phyloP scores from a whole-genome alignment of 64 coral and sea anemone species.

The Pachyseris speciosa region DNA sequence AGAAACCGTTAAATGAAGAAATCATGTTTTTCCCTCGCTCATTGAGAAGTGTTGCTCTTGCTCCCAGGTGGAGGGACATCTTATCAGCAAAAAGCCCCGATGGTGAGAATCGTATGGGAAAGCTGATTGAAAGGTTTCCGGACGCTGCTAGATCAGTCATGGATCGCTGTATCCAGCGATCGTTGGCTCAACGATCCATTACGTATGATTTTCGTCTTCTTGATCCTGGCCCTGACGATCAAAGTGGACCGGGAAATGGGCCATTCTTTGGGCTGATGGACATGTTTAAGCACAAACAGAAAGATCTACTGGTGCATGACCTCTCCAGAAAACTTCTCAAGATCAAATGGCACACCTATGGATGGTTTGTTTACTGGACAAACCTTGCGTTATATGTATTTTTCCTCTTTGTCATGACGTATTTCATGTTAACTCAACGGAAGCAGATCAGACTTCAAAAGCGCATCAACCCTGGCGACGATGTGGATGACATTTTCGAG shows the following conservation, averaged over 20 bases:
- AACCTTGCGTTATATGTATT: conserved; percentile 45
- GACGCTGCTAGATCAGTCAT: conserved; percentile 76
- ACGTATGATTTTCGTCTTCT: conserved; percentile 71
- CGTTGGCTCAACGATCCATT: neutral
- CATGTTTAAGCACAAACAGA: conserved; percentile 46
- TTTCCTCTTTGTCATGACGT: conserved; percentile 12
- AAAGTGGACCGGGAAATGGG: conserved; percentile 1
- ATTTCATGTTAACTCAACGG: conserved; percentile 36
- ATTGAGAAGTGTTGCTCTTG: neutral
- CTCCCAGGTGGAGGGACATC: conserved; percentile 28
- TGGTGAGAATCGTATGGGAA: conserved; percentile 73
- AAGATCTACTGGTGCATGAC: conserved; percentile 60
- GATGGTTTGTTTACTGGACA: conserved; percentile 52
- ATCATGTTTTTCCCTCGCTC: no score
- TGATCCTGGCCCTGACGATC: conserved; percentile 66
- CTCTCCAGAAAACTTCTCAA: conserved; percentile 58
- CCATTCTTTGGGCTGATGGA: conserved; percentile 41
- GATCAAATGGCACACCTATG: conserved; percentile 70
- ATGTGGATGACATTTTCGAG: conserved; percentile 3
- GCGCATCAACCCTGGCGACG: neutral
- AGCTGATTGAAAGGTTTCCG: conserved; percentile 71
- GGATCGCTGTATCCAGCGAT: conserved; percentile 73
- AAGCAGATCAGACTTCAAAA: neutral
- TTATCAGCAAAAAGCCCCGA: conserved; percentile 37
- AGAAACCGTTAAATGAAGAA: no score